Evolutionary conservation across 2,888 invertebrate genomes (phyloP), one percentile per base, ranked within the genome.

Genomic region (Ichneumoninae sp.): DNA sequence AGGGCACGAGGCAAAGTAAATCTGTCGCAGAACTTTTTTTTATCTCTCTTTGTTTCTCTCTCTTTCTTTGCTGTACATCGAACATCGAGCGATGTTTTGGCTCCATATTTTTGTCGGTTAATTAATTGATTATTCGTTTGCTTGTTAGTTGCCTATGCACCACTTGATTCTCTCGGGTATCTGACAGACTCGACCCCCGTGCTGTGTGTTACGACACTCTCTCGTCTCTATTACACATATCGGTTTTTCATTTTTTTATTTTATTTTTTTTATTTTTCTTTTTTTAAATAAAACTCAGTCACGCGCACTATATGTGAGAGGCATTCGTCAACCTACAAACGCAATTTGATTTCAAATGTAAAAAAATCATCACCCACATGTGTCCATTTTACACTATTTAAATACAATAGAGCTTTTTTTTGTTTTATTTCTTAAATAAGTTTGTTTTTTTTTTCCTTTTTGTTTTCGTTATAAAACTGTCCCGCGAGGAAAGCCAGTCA

Each of bases 351-450:
- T 92, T 92, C 89, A 91, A 92, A 92, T 91, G 89, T 92, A 92
- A 91, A 92, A 92, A 87, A 90, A 92, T 66, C 66, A 66, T 93
- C 93, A 92, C 92, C 92, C 92, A 93, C 92, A 91, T 90, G 92
- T 92, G 91, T 93, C 90, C 93, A 93, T 93, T 93, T 93, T 93
- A 93, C 93, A 93, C 93, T 93, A 93, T 93, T 93, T 93, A 93
- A 93, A 93, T 93, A 93, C 92, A 93, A 93, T 93, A 93, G 91
- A 93, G 90, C 91, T 93, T 93, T 93, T 86, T 86, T 86, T 83
- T 80, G 76, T 88, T 93, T 93, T 91, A 92, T 91, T 92, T 92
- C 91, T 93, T 93, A 93, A 93, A 93, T 93, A 93, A 93, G 93
- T 93, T 93, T 87, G 60, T 81, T 83, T 47, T 63, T 33, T 89